Evolutionary conservation across 2,888 invertebrate species (phyloP).

Genomic region (Lochmaea crataegi): DNA sequence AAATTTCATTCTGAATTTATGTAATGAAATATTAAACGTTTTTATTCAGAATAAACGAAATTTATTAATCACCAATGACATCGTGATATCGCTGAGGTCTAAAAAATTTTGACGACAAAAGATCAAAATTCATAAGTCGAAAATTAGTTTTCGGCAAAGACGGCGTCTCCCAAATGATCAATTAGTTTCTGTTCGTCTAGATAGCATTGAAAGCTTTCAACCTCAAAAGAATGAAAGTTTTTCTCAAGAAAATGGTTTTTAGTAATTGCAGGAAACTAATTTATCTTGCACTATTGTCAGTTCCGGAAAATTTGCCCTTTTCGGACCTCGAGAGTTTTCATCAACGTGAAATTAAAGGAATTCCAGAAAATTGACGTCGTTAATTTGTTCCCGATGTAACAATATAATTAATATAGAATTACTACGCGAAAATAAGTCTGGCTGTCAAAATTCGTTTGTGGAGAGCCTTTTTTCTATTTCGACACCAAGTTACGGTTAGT

Average conservation of each 20-base stretch:
- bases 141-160: slow-evolving; percentile 15
- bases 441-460: too few species aligned
- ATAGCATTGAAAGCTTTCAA: slow-evolving; percentile 8
- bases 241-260: slow-evolving; percentile 28
- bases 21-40: too few species aligned
- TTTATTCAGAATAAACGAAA: too few species aligned
- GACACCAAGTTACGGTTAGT: too few species aligned
- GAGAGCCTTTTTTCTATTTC: too few species aligned
- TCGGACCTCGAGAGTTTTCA: slow-evolving; percentile 25
- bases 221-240: slow-evolving; percentile 23
- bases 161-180: slow-evolving; percentile 18
- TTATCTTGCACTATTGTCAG: slow-evolving; percentile 34
- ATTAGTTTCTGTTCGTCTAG: slow-evolving; percentile 19
- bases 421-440: not conserved
- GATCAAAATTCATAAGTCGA: slow-evolving; percentile 1
- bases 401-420: not conserved
- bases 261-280: slow-evolving; percentile 35
- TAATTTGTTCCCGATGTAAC: not conserved
- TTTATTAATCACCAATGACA: too few species aligned
- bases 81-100: too few species aligned
- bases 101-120: too few species aligned
- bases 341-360: slow-evolving; percentile 23
- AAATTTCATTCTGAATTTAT: too few species aligned
- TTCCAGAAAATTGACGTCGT: slow-evolving; percentile 13
- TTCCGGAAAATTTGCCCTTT: slow-evolving; percentile 26